A percentile compares a stretch with the other conserved stretches of the same genome.
Evolutionary conservation across 2,888 invertebrate genomes (phyloP).

Genomic region (Andrena haemorrhoa): DNA sequence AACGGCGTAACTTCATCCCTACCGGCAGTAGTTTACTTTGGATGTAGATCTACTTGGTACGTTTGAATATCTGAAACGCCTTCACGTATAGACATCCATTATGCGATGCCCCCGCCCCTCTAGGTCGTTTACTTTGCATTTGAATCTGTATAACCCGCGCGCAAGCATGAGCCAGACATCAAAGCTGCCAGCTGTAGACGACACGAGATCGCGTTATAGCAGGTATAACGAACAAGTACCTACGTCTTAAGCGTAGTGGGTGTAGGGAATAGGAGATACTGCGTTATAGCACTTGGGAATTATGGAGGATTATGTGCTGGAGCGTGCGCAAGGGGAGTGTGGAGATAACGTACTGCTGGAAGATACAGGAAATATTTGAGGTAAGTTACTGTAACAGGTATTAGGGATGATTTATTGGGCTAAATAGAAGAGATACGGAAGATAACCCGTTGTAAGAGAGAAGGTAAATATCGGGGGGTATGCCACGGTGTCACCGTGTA

Average conservation of each 20-base stretch:
- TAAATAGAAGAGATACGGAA: constrained; percentile 14
- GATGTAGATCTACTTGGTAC: no score
- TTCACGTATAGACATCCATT: no score
- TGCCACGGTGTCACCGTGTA: neutral
- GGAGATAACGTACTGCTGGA: neutral
- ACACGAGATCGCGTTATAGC: constrained; percentile 7
- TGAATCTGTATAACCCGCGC: neutral
- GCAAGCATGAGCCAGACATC: constrained; percentile 5
- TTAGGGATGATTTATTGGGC: constrained; percentile 30
- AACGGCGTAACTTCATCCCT: no score
- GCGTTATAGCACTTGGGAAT: constrained; percentile 19
- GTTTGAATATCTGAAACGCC: no score
- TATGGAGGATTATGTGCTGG: constrained; percentile 17
- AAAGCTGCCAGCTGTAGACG: constrained; percentile 6
- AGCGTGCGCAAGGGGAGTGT: neutral
- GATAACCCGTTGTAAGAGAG: constrained; percentile 21
- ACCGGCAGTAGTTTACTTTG: no score
- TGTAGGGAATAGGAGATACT: constrained; percentile 23
- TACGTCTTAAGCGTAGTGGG: neutral
- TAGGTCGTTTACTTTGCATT: no score
- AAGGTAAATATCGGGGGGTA: constrained; percentile 21
- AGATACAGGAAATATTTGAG: constrained; percentile 5
- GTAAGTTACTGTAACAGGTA: constrained; percentile 18
- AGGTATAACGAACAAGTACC: constrained; percentile 4
- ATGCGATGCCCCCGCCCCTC: no score